Evolutionary conservation across 2,888 invertebrate genomes (phyloP).

Genomic region (Drosophila vallismaia): DNA sequence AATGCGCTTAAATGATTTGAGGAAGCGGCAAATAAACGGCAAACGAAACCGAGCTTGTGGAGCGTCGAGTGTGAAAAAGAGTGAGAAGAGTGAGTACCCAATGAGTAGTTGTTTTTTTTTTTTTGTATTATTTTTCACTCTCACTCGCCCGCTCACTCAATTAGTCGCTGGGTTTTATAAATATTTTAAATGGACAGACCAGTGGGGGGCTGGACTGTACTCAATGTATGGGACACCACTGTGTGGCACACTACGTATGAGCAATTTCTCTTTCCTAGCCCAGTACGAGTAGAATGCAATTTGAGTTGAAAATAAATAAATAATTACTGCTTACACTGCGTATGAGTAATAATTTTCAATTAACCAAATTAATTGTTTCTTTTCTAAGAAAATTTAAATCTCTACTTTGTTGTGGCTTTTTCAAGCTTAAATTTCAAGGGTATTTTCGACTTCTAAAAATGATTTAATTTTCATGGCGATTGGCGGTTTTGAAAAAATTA

Average conservation of each 20-base stretch:
- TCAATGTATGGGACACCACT: slow-evolving; percentile 30
- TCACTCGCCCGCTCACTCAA: slow-evolving; percentile 50
- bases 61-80: slow-evolving; percentile 6
- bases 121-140: neutral
- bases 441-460: too few relatives aligned
- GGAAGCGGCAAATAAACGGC: slow-evolving; percentile 73
- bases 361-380: neutral
- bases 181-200: slow-evolving; percentile 14
- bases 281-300: too few relatives aligned
- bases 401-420: neutral
- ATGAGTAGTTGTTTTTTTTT: neutral
- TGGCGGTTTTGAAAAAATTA: slow-evolving; percentile 44
- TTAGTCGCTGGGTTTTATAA: slow-evolving; percentile 43
- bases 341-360: neutral
- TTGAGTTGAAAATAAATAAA: too few relatives aligned
- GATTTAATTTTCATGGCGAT: slow-evolving; percentile 6
- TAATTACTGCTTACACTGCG: neutral
- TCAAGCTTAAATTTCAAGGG: too few relatives aligned
- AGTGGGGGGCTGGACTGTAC: slow-evolving; percentile 36
- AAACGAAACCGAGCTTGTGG: slow-evolving; percentile 17
- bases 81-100: slow-evolving; percentile 45
- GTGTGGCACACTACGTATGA: slow-evolving; percentile 48
- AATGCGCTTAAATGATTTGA: slow-evolving; percentile 74
- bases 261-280: slow-evolving; percentile 45
- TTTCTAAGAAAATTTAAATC: neutral